Evolutionary conservation across 2,888 invertebrate species (phyloP).

Genomic region (Dugesia japonica): DNA sequence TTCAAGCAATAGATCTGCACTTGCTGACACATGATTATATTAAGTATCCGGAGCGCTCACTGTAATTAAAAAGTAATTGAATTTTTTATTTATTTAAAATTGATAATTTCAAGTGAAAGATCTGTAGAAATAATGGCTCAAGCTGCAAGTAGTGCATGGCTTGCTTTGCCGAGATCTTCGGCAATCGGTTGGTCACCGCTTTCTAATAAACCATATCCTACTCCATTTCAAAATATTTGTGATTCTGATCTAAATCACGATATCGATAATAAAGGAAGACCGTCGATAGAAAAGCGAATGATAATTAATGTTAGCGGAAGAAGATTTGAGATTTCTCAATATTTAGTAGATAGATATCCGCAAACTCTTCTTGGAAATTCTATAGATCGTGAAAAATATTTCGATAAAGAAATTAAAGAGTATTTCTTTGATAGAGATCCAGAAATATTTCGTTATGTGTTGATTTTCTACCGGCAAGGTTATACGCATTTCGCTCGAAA

Average conservation of each 20-base stretch:
- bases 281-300: conserved; percentile 47
- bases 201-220: conserved; percentile 86
- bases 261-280: neutral
- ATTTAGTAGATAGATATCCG: conserved; percentile 94
- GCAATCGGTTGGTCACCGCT: conserved; percentile 99
- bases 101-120: no score
- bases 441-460: conserved; percentile 35
- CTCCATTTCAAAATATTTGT: conserved; percentile 63
- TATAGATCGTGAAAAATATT: conserved; percentile 80
- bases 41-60: conserved; percentile 4
- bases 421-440: conserved; percentile 34
- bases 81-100: no score
- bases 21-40: neutral
- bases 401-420: conserved; percentile 81
- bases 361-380: conserved; percentile 80
- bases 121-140: conserved; percentile 55
- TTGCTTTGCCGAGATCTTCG: conserved; percentile 98
- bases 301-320: conserved; percentile 82
- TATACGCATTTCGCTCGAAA: conserved; percentile 54
- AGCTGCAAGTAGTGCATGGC: conserved; percentile 81
- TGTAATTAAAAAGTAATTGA: conserved; percentile 8
- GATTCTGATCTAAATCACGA: neutral
- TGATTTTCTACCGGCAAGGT: conserved; percentile 36
- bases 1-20: neutral
- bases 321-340: conserved; percentile 96